Percentiles rank a stretch among this genome's conserved stretches.
Evolutionary conservation across 2,888 invertebrate species (phyloP).

Genomic region (Colletes collaris): DNA sequence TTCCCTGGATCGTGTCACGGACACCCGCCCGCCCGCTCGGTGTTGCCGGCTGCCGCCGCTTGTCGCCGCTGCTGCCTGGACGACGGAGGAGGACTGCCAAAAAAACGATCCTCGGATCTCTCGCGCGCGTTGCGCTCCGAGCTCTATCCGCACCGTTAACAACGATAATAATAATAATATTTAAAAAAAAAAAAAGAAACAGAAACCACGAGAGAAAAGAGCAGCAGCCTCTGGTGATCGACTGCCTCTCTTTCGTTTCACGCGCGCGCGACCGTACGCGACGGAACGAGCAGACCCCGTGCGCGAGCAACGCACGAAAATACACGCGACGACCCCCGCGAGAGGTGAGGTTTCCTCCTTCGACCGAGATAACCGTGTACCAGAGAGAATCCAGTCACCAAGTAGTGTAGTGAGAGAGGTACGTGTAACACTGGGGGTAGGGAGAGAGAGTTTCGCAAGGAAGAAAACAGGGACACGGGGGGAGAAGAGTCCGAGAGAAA

Average conservation of each 20-base stretch:
- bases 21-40: conserved; percentile 43
- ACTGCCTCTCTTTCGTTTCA: neutral
- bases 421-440: neutral
- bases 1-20: conserved; percentile 66
- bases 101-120: conserved; percentile 27
- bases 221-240: too few species aligned
- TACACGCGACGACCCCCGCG: conserved; percentile 41
- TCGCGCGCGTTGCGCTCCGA: neutral
- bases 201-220: neutral
- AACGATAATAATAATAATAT: neutral
- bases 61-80: conserved; percentile 62
- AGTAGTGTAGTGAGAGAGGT: neutral
- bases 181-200: neutral
- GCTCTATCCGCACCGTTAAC: neutral
- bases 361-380: neutral
- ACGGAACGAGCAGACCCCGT: conserved; percentile 7
- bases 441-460: neutral
- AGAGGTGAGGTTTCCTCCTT: conserved; percentile 13
- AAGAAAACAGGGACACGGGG: neutral
- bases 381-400: conserved; percentile 20
- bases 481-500: neutral
- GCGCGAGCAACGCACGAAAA: conserved; percentile 48
- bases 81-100: conserved; percentile 34
- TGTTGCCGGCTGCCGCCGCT: conserved; percentile 62
- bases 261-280: conserved; percentile 15